phyloP scores from a whole-genome alignment of 2,888 invertebrate species.

The Tortrix viridana region DNA sequence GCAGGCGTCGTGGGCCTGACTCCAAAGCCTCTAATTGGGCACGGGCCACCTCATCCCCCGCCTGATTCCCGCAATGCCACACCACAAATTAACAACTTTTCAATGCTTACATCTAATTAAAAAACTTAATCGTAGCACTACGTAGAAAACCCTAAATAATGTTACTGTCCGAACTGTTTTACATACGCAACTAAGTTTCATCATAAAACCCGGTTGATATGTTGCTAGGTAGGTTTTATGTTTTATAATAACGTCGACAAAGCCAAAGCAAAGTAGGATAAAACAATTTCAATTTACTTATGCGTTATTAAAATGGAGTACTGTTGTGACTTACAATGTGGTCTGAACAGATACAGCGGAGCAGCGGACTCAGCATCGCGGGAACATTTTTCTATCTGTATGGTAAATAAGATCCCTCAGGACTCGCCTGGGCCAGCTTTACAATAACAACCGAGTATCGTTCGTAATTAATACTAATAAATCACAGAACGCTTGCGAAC shows the following conservation, averaged over 20 bases:
- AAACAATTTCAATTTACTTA: background rate
- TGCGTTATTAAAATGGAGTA: constrained; percentile 1
- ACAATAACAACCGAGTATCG: constrained; percentile 49
- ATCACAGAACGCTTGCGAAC: constrained; percentile 69
- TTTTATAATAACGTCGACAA: background rate
- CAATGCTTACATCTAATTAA: constrained; percentile 31
- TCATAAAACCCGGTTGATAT: background rate
- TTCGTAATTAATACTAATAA: constrained; percentile 75
- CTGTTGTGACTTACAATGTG: background rate
- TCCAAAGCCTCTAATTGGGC: constrained; percentile 65
- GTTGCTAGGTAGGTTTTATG: background rate
- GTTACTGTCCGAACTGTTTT: constrained; percentile 1
- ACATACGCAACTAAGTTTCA: background rate
- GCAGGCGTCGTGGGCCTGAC: constrained; percentile 41
- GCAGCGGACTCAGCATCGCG: background rate
- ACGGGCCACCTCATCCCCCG: constrained; percentile 52
- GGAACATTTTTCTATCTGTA: constrained; percentile 55
- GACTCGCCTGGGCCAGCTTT: constrained; percentile 51
- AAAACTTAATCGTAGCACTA: constrained; percentile 18
- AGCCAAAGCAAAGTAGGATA: background rate
- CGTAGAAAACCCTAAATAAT: constrained; percentile 7
- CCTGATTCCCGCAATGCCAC: constrained; percentile 52
- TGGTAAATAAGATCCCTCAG: constrained; percentile 52
- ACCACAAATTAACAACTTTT: constrained; percentile 53
- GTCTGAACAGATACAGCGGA: background rate